Percentiles rank a stretch among this genome's conserved stretches.
These are phyloP conservation scores for Rafetus swinhoei DNA, from an alignment of 2,113 vertebrate genomes.

Conservation along the genomic window DNA sequence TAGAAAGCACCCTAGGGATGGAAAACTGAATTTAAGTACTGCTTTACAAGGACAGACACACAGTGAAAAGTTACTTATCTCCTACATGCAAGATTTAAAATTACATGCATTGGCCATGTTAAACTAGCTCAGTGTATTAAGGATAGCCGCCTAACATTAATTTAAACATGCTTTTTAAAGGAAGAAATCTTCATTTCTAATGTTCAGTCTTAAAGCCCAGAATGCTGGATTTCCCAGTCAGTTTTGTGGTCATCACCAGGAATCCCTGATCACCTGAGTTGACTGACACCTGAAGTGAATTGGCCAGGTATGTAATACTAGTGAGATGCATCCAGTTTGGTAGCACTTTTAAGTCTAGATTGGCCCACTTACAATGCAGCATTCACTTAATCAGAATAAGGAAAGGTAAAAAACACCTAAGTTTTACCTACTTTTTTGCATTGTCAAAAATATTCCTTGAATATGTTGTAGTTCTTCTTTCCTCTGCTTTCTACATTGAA, in stretches of 20 bases:
- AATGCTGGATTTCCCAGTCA: background rate
- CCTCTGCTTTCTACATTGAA: slow-evolving; percentile 82
- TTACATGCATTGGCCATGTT: background rate
- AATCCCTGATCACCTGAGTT: background rate
- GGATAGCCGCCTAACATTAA: background rate
- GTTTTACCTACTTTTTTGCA: slow-evolving; percentile 86
- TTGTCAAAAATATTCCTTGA: slow-evolving; percentile 88
- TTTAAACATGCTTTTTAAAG: background rate
- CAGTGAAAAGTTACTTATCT: slow-evolving; percentile 1
- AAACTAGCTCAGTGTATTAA: background rate
- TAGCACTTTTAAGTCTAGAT: background rate
- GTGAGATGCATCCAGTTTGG: background rate
- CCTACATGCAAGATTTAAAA: background rate
- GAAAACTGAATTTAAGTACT: background rate
- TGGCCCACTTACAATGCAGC: background rate
- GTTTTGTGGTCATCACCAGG: background rate
- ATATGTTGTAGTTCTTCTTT: slow-evolving; percentile 70
- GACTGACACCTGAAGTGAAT: background rate
- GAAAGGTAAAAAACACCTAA: background rate
- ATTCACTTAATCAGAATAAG: background rate
- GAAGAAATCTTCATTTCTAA: background rate
- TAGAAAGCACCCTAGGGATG: slow-evolving; percentile 86
- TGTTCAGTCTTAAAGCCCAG: background rate
- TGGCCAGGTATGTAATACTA: background rate
- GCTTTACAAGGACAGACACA: background rate